phyloP scores from a whole-genome alignment of 1,140 invertebrate genomes.

The Camponotus floridanus region DNA sequence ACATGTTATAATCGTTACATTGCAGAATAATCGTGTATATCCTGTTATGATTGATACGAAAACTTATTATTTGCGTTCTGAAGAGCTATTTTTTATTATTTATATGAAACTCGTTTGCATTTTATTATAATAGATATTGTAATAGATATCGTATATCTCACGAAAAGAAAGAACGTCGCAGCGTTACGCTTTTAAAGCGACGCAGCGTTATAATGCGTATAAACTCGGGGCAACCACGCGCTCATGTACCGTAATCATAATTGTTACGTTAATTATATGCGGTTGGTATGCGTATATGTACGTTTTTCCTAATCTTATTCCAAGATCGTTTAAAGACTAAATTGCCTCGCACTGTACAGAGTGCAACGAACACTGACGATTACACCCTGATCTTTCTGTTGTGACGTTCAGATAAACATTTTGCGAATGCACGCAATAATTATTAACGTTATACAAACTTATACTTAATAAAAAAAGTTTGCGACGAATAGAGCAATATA shows the following conservation, averaged over 20 bases:
- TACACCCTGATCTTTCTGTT: not conserved
- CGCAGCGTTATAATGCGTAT: slow-evolving; percentile 12
- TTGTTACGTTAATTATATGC: slow-evolving; percentile 79
- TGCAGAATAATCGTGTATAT: not conserved
- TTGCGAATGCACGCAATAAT: not conserved
- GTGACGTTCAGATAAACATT: not conserved
- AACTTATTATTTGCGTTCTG: not conserved
- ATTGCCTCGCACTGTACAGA: slow-evolving; percentile 30
- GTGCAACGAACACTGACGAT: slow-evolving; percentile 15
- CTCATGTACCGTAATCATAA: slow-evolving; percentile 82
- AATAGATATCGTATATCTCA: not conserved
- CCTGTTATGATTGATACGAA: not conserved
- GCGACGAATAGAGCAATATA: not conserved
- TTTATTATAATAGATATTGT: not conserved
- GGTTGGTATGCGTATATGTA: slow-evolving; percentile 39
- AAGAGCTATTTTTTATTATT: not conserved
- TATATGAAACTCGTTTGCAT: not conserved
- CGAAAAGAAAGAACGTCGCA: not conserved
- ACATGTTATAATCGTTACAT: not conserved
- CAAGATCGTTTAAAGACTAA: slow-evolving; percentile 40
- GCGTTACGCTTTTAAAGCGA: slow-evolving; percentile 7
- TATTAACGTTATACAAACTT: not conserved
- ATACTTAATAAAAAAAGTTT: not conserved
- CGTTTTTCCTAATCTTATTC: slow-evolving; percentile 43
- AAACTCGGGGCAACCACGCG: slow-evolving; percentile 71